Base-by-base conservation (phyloP, 2,888 invertebrate species). In the Charanyca ferruginea region DNA sequence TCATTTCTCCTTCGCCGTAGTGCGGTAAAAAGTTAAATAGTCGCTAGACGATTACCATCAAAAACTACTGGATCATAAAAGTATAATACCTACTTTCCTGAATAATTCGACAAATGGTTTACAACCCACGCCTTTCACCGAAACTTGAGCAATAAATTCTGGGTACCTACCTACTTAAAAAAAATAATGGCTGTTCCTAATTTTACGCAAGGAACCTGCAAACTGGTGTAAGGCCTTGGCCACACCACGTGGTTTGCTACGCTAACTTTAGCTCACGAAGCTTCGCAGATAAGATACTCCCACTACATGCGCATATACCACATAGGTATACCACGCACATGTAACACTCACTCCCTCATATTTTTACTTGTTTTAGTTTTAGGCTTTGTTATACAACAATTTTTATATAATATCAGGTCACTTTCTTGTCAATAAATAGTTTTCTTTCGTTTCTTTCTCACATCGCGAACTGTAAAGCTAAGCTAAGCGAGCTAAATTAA, bases 131-230 rank as follows among this genome's bases (percentile, higher is more conserved):
- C 4, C 11, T 25, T 57, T 44, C 25, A 44, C n/a, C 7, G 58
- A 57, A 69, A 68, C 57, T 76, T 57, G 9, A 7, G 25, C 22
- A 18, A 76, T 69, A 57, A 76, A 75, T 49, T 59, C 22, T n/a
- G n/a, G 23, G 47, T 59, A 66, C 18, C 25, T 59, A 66, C 18
- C 25, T 41, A 6, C 48, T 55, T 32, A 22, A 55, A 57, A 66
- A 75, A 57, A 51, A 42, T 23, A 47, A 75, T 75, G 54, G 47
- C 18, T 7, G 32, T 25, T 53, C 52, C 23, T 57, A 42, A 32
- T 61, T 72, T 60, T n/a, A 47, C 8, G 22, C 18, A 16, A 6
- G 0, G 25, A 20, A 32, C 38, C 18, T 41, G 38, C 38, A 38
- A 38, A 38, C 13, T 38, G 38, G 16, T 38, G 16, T 38, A 38